Evolutionary conservation across 2,888 invertebrate genomes (phyloP), one percentile per base, ranked within the genome.

Genomic region (Hecatera dysodea): DNA sequence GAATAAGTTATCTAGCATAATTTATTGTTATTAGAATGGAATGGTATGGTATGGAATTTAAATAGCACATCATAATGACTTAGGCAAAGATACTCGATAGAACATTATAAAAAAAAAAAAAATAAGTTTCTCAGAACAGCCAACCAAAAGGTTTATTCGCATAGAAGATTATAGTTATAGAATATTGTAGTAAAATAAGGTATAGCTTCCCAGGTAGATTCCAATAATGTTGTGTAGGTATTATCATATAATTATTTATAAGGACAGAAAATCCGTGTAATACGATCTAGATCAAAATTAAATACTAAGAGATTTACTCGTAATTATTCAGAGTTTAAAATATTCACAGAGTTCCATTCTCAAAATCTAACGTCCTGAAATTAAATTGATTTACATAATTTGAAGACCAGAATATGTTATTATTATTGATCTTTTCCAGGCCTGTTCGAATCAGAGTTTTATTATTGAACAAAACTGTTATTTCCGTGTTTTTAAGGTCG

Each of bases 251-350:
- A 33, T 33, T 44, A 27, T 48, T 65, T 15, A 12, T 17, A 42
- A 55, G 19, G n/a, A 44, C 53, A 42, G 24, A 27, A 29, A 55
- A 55, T 29, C 5, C 7, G 0, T 3, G 19, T 8, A 44, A 44
- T 44, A 22, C 19, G 44, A n/a, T 57, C 36, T 57, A 15, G 52
- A 72, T 50, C 1, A 57, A 74, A 42, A 72, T 50, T 1, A 57
- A 74, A 42, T 67, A 46, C 46, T 53, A 56, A 48, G 22, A 46
- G 12, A 55, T 60, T 70, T 11, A n/a, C n/a, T n/a, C n/a, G n/a
- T n/a, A 69, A 77, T 55, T 48, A 74, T 77, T 73, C 33, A 70
- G 6, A n/a, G n/a, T 27, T 55, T 60, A 48, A 36, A 77, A 61
- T 12, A 77, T 61, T 70, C 27, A 48, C 42, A 44, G 15, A 60